Base-by-base conservation (phyloP, 2,797 vertebrate genomes). In the Acanthurus leucopareius region DNA sequence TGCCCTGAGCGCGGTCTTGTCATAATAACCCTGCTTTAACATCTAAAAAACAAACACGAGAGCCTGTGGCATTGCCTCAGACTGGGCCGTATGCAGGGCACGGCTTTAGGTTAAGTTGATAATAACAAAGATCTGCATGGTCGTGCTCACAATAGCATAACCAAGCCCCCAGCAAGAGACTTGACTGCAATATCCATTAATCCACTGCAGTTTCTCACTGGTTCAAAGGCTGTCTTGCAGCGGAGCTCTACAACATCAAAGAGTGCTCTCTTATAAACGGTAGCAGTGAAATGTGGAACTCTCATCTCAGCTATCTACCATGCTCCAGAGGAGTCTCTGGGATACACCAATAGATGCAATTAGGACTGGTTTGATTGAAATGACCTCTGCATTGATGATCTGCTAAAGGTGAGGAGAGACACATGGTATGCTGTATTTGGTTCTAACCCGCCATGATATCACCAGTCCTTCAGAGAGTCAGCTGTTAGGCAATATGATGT, bases 141-240 rank as follows among this genome's bases (percentile, higher is more conserved):
- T 86, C 80, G 74, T 10, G 67, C 69, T 79, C 85, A 88, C 85
- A 90, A 87, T 86, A 89, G 81, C 61, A 28, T 69, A 61, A 78
- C 79, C 72, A 65, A 86, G 88, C 88, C 88, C 83, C 88, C 66
- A 90, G 90, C 88, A 88, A 89, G 84, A 87, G 83, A 87, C 88
- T 86, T 77, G 75, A 90, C 88, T 89, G 85, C 87, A 89, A 83
- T 86, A 88, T 86, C 91, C 89, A 93, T 87, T 91, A 90, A 93
- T 90, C 90, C 89, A 88, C 86, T 65, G 90, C 86, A 86, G 91
- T 84, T 90, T 92, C 90, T 89, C 88, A 84, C 86, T 87, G 89
- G 88, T 93, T 92, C 91, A 91, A 90, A 92, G 89, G 81, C 88
- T 88, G 91, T 88, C 88, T 90, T 83, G 89, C 89, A 86, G 91